Conservation (phyloP, 1,140 invertebrate species). For the Chrysopa pallens region DNA sequence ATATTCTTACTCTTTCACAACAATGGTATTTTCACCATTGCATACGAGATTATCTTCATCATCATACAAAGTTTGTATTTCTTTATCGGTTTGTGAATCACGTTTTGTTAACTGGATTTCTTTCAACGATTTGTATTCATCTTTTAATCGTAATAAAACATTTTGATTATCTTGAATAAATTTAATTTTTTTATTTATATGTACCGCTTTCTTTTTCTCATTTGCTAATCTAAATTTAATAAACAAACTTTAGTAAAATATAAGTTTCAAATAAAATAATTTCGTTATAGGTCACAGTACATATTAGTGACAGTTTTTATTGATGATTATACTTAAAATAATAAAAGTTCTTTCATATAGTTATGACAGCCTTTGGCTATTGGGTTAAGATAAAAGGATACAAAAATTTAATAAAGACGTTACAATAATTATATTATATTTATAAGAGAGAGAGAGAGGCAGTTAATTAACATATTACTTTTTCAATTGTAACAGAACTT, state of each 20-base stretch:
- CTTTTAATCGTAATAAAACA: slow-evolving; percentile 11
- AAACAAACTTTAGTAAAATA: background rate
- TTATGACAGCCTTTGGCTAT: too few relatives aligned
- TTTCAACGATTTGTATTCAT: slow-evolving; percentile 12
- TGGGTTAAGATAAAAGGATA: too few relatives aligned
- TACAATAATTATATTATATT: too few relatives aligned
- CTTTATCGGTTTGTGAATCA: slow-evolving; percentile 4
- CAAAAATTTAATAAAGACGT: too few relatives aligned
- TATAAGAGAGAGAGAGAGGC: too few relatives aligned
- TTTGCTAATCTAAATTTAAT: slow-evolving; percentile 6
- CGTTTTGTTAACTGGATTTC: slow-evolving; percentile 10
- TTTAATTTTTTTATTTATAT: slow-evolving; percentile 11
- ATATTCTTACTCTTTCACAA: background rate
- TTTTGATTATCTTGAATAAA: slow-evolving; percentile 14
- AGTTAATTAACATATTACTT: too few relatives aligned
- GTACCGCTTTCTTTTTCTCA: slow-evolving; percentile 6
- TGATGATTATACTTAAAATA: too few relatives aligned
- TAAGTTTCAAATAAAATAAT: too few relatives aligned
- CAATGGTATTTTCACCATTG: background rate
- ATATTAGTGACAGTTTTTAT: too few relatives aligned
- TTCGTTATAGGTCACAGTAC: too few relatives aligned
- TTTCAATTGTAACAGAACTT: too few relatives aligned
- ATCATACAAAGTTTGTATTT: background rate
- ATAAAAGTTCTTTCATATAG: too few relatives aligned
- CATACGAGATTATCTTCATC: background rate